A percentile compares a stretch with the other conserved stretches of the same genome.
phyloP scores from a whole-genome alignment of 2,888 invertebrate genomes.

The Yponomeuta malinellus region DNA sequence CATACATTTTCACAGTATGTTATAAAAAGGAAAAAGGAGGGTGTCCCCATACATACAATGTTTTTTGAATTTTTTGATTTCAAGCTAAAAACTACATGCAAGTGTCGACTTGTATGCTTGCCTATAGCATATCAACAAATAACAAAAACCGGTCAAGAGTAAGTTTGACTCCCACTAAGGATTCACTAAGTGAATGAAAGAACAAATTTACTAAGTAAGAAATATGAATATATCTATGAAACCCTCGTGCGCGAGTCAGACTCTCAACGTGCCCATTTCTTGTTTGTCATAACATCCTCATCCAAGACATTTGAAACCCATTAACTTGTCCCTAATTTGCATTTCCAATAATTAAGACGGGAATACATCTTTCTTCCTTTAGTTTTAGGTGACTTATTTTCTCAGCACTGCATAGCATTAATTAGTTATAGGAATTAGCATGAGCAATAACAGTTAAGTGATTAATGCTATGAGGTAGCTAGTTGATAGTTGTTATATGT shows the following conservation, averaged over 20 bases:
- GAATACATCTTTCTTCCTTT: not conserved
- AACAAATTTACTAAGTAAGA: too few species aligned
- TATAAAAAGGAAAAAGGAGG: too few species aligned
- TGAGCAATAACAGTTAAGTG: conserved; percentile 33
- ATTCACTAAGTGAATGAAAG: too few species aligned
- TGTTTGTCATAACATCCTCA: too few species aligned
- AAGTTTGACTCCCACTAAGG: too few species aligned
- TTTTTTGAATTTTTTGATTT: not conserved
- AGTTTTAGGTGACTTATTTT: conserved; percentile 3
- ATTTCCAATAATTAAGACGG: not conserved
- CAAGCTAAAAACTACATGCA: not conserved
- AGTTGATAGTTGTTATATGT: conserved; percentile 47
- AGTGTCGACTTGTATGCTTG: not conserved
- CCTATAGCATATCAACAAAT: not conserved
- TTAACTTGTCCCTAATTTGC: not conserved
- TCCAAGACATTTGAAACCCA: too few species aligned
- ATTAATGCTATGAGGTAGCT: conserved; percentile 70
- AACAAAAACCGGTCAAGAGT: too few species aligned
- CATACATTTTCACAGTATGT: too few species aligned
- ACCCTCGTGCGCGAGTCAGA: too few species aligned
- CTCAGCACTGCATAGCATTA: conserved; percentile 62
- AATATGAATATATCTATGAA: too few species aligned
- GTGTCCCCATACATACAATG: too few species aligned
- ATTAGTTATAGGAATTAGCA: conserved; percentile 27
- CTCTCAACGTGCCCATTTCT: too few species aligned